Evolutionary conservation across 2,797 vertebrate genomes (phyloP), one percentile per base, ranked within the genome.

Genomic region (Huso huso): DNA sequence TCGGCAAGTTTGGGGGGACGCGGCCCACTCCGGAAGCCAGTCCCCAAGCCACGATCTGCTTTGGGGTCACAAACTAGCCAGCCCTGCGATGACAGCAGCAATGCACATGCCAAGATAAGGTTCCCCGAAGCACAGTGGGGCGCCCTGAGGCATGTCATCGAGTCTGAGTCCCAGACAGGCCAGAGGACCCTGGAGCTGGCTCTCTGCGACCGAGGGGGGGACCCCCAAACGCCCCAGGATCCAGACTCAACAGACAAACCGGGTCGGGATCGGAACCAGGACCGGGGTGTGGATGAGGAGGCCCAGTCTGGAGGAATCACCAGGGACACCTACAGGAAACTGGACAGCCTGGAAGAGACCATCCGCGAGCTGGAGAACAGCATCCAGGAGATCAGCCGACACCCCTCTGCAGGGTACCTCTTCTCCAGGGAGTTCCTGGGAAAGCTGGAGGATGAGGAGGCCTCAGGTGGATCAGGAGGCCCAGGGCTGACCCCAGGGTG

Each of bases 311-410:
- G 79, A 59, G 89, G 92, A 70, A 83, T 95, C 66, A 86, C 79
- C 0, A 80, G 66, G 69, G 90, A 80, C 73, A 89, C 93, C 0
- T 95, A 89, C 78, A 83, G 74, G 76, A 83, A 84, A 1, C 78
- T 94, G 79, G 93, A 94, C 76, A 95, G 92, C 79, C 84, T 98
- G 76, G 95, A 99, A 76, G 95, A 99, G 77, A 97, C 89, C 0
- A 93, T 99, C 68, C 84, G 82, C 1, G 90, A 95, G 78, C 86
- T 99, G 79, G 95, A 99, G 74, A 89, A 88, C 70, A 91, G 93
- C 63, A 82, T 98, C 77, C 88, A 81, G 37, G 89, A 95, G 82
- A 90, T 98, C 78, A 77, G 89, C 51, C 79, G 82, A 57, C 87
- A 89, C 15, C 76, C 88, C 2, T 49, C 78, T 0, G 59, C 64